phyloP scores from a whole-genome alignment of 2,888 invertebrate genomes.

The Cryptophagus acutangulus region DNA sequence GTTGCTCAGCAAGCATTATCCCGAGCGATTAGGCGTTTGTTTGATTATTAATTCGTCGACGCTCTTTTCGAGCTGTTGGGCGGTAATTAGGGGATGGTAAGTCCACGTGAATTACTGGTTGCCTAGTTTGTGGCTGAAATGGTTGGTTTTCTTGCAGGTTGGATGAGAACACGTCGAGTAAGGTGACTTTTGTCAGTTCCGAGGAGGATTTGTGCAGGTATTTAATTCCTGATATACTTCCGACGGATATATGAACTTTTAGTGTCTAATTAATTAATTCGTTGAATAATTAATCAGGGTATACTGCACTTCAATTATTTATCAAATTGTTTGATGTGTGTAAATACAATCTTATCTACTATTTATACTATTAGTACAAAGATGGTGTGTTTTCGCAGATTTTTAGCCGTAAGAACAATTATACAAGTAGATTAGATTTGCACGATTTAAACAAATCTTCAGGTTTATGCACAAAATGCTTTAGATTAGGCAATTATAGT shows the following conservation, averaged over 20 bases:
- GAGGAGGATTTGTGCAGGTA: conserved; percentile 69
- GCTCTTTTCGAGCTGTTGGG: conserved; percentile 74
- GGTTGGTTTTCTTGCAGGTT: conserved; percentile 52
- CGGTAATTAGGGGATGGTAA: conserved; percentile 69
- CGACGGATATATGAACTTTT: conserved; percentile 64
- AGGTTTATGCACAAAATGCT: too few species aligned
- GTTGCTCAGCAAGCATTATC: conserved; percentile 71
- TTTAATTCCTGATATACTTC: conserved; percentile 73
- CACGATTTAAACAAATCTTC: too few species aligned
- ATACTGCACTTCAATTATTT: too few species aligned
- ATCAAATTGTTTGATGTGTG: too few species aligned
- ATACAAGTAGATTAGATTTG: too few species aligned
- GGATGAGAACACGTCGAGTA: conserved; percentile 71
- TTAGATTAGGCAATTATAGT: too few species aligned
- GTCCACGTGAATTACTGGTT: conserved; percentile 24
- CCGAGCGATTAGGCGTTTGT: conserved; percentile 72
- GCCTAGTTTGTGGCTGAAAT: conserved; percentile 4
- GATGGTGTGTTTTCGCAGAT: too few species aligned
- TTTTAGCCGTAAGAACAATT: too few species aligned
- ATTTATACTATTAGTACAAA: too few species aligned
- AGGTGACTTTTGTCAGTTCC: conserved; percentile 66
- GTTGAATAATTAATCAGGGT: too few species aligned
- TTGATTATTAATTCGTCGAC: conserved; percentile 69
- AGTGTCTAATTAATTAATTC: too few species aligned
- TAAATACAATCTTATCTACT: too few species aligned